Conservation (phyloP, 2,888 invertebrate species). For the Caenorhabditis wallacei region DNA sequence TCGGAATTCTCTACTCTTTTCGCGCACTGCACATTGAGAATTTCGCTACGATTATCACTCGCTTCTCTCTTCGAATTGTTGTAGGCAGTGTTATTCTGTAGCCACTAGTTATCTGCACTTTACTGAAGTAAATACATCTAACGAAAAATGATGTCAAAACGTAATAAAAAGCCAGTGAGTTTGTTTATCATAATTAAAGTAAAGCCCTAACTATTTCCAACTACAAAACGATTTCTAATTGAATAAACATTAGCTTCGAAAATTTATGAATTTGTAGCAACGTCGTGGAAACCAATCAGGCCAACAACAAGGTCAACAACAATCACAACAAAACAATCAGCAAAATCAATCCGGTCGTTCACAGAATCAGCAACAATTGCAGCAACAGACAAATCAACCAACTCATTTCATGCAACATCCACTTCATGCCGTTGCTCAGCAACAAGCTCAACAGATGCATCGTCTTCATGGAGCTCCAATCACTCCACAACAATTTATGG, state of each 20-base stretch:
- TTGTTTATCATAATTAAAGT: neutral
- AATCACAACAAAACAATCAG: conserved; percentile 13
- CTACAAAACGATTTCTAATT: too few relatives aligned
- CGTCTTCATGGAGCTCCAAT: conserved; percentile 43
- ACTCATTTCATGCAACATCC: conserved; percentile 42
- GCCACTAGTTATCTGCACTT: neutral
- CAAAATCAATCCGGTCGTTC: conserved; percentile 16
- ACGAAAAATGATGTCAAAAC: conserved; percentile 14
- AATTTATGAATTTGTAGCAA: conserved; percentile 30
- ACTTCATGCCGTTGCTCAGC: conserved; percentile 35
- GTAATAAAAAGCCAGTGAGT: conserved; percentile 33
- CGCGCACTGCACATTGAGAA: conserved; percentile 5
- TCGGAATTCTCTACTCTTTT: conserved; percentile 16
- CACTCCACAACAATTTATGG: conserved; percentile 55
- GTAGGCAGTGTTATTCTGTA: neutral
- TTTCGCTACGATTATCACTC: conserved; percentile 27
- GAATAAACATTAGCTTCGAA: too few relatives aligned
- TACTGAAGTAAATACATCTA: too few relatives aligned
- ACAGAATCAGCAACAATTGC: conserved; percentile 29
- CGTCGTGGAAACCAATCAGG: conserved; percentile 42
- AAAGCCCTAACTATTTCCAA: neutral
- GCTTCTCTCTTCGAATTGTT: conserved; percentile 6
- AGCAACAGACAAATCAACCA: conserved; percentile 13
- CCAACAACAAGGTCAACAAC: conserved; percentile 30
- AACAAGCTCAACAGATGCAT: conserved; percentile 36